Conservation (phyloP, 92 coral and sea anemone species). For the Bergia sp. region DNA sequence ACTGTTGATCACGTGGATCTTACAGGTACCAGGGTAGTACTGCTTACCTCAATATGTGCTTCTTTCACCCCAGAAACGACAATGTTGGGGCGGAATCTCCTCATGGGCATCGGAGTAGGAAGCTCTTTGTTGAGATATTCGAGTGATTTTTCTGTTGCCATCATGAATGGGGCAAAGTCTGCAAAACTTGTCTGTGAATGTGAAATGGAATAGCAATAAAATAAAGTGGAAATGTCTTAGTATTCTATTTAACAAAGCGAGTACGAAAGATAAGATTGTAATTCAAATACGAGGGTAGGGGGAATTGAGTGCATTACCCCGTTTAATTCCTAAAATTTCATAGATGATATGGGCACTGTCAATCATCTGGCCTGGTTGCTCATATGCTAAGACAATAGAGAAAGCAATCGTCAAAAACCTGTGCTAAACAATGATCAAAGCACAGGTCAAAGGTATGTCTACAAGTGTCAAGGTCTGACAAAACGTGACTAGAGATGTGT, state of each 20-base stretch:
- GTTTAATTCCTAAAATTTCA: too few relatives aligned
- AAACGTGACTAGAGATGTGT: too few relatives aligned
- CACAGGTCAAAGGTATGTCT: too few relatives aligned
- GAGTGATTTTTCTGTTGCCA: conserved; percentile 62
- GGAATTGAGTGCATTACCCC: too few relatives aligned
- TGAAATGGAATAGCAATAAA: not conserved
- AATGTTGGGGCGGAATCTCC: conserved; percentile 73
- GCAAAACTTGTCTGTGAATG: conserved; percentile 47
- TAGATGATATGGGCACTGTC: too few relatives aligned
- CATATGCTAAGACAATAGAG: too few relatives aligned
- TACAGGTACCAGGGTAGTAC: not conserved
- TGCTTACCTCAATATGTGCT: conserved; percentile 52
- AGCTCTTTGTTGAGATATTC: conserved; percentile 57
- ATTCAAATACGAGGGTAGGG: too few relatives aligned
- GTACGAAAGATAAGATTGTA: not conserved
- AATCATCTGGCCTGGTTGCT: too few relatives aligned
- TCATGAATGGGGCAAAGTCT: conserved; percentile 57
- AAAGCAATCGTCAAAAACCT: too few relatives aligned
- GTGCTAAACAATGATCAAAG: too few relatives aligned
- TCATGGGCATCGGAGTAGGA: conserved; percentile 55
- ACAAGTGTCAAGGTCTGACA: too few relatives aligned
- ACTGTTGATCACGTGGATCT: too few relatives aligned
- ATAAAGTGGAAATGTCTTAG: not conserved
- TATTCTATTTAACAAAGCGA: not conserved
- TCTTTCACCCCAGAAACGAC: conserved; percentile 51